Evolutionary conservation across 2,888 invertebrate species (phyloP), one percentile per base, ranked within the genome.

Genomic region (Torymus aiolomorphi): DNA sequence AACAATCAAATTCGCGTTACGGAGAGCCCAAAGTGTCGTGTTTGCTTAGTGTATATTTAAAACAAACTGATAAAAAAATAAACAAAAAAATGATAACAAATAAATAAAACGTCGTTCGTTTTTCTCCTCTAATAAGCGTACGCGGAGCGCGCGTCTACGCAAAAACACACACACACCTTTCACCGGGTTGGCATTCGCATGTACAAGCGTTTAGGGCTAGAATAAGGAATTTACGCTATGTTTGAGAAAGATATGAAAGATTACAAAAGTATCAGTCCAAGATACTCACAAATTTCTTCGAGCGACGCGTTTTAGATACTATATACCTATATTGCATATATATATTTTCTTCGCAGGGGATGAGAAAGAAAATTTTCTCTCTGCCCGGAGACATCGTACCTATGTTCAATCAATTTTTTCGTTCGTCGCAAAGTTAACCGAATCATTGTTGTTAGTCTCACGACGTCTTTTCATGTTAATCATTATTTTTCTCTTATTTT

Each of bases 1-100:
- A 80, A 72, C 80, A 78, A 75, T 80, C 77, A 80, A 78, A 80
- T 80, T 42, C 80, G 76, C 70, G 49, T 77, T 80, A 77, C 77
- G 61, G 62, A 71, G 65, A 80, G 80, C 61, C 71, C 56, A 70
- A 80, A 77, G 73, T 76, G 52, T 57, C 77, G 74, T 66, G 77
- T 80, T 70, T 74, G 66, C 71, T 78, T 73, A 73, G 76, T 56
- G 57, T 80, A 73, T 42, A 80, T 62, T 65, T 61, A 73, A 67
- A 69, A 59, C 20, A 52, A 56, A 65, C 20, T 57, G 12, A 78
- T 62, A 42, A 59, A 62, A 31, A 67, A 67, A 52, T 12, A 51
- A 67, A 24, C 70, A 71, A 11, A 49, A 63, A 59, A 56, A 67
- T 18, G 12, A 70, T 70, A 20, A 66, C 52, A 62, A 61, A 67